These are phyloP conservation scores for Blastobasis lacticolella DNA, from an alignment of 2,888 invertebrate species.

Conservation along the genomic window DNA sequence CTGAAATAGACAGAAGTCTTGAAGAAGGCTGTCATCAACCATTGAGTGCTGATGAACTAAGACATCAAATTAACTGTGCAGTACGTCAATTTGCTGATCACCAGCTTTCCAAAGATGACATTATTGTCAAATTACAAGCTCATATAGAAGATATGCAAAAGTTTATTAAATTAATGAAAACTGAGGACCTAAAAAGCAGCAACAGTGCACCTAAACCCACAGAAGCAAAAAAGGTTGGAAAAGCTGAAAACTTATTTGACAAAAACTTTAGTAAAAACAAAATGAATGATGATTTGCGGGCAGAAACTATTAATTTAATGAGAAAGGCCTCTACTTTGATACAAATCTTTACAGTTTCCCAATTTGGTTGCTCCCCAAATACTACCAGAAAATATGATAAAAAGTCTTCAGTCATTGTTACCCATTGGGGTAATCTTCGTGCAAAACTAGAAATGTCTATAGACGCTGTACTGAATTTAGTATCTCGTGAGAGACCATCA, in stretches of 20 bases:
- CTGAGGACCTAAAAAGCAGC: constrained; percentile 71
- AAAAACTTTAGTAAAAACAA: constrained; percentile 50
- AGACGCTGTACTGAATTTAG: constrained; percentile 78
- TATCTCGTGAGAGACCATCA: constrained; percentile 62
- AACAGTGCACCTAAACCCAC: constrained; percentile 28
- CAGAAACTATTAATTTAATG: constrained; percentile 83
- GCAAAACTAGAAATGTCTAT: constrained; percentile 94
- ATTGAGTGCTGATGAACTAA: constrained; percentile 86
- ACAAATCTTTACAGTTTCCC: constrained; percentile 94
- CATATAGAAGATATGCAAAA: constrained; percentile 98
- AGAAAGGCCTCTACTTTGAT: constrained; percentile 91
- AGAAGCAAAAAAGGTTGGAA: constrained; percentile 38
- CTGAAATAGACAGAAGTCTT: constrained; percentile 88
- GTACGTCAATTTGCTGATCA: constrained; percentile 94
- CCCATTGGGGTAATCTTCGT: constrained; percentile 97
- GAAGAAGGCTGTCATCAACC: constrained; percentile 84
- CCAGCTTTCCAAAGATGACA: constrained; percentile 95
- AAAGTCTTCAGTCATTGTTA: constrained; percentile 87
- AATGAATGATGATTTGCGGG: constrained; percentile 56
- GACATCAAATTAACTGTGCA: constrained; percentile 91
- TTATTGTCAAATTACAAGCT: constrained; percentile 95
- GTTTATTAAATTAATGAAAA: constrained; percentile 96
- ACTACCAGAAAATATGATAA: constrained; percentile 84
- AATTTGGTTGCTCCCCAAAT: constrained; percentile 89
- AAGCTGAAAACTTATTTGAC: constrained; percentile 46